phyloP scores from a whole-genome alignment of 1,140 invertebrate species.

The Papilio machaon region DNA sequence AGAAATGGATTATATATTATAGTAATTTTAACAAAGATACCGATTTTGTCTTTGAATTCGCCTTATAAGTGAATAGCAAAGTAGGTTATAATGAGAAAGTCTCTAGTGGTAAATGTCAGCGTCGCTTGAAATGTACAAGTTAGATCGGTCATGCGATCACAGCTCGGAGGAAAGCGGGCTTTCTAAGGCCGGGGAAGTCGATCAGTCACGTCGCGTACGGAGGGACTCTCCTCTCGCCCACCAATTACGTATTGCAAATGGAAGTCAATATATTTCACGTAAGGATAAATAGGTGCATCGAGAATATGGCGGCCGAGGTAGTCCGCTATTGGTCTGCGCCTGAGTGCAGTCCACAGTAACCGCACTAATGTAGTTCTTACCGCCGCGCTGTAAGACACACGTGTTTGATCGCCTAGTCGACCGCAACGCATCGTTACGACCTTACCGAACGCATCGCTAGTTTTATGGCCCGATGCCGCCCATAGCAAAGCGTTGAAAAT shows the following conservation, averaged over 20 bases:
- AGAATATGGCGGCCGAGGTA: conserved; percentile 23
- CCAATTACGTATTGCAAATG: conserved; percentile 30
- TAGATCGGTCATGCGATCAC: conserved; percentile 36
- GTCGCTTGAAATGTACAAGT: conserved; percentile 24
- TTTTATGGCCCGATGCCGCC: conserved; percentile 48
- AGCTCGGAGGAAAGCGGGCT: conserved; percentile 25
- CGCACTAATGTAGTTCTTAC: conserved; percentile 19
- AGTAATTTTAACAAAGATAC: neutral
- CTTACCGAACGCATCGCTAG: conserved; percentile 13
- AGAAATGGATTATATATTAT: neutral
- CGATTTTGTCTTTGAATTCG: neutral
- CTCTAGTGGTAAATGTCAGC: conserved; percentile 19
- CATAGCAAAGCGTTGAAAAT: conserved; percentile 60
- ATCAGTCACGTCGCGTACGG: conserved; percentile 10
- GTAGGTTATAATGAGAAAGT: conserved; percentile 34
- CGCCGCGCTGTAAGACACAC: neutral
- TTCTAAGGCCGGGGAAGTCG: conserved; percentile 18
- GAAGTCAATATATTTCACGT: conserved; percentile 28
- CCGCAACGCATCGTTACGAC: neutral
- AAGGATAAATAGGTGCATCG: conserved; percentile 16
- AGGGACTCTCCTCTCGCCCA: neutral
- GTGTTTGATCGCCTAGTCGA: no score
- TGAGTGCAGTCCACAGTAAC: neutral
- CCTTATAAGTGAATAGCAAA: conserved; percentile 24
- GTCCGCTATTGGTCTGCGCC: conserved; percentile 2